Evolutionary conservation across 1,140 invertebrate genomes (phyloP).

Genomic region (Phymorhynchus buccinoides): DNA sequence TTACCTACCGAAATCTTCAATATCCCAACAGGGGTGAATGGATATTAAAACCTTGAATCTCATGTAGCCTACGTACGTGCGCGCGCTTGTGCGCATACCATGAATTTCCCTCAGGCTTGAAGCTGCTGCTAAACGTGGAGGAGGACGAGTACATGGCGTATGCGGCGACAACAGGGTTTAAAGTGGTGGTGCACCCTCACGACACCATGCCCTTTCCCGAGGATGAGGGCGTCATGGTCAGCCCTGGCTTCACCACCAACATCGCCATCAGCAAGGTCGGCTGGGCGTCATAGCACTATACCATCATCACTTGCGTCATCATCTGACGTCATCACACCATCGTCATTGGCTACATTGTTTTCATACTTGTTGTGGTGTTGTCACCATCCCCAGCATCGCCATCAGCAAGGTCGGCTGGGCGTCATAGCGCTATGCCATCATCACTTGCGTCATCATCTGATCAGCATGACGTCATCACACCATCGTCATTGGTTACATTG

Average conservation of each 20-base stretch:
- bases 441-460: background rate
- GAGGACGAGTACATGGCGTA: background rate
- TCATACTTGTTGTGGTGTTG: background rate
- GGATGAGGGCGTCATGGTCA: conserved; percentile 19
- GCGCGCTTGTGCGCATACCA: too few relatives aligned
- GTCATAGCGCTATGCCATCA: background rate
- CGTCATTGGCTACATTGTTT: background rate
- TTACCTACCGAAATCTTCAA: too few relatives aligned
- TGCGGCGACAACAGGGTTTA: background rate
- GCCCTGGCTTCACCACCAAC: conserved; percentile 19
- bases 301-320: background rate
- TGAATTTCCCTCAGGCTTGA: background rate
- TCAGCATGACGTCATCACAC: background rate
- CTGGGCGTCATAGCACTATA: background rate
- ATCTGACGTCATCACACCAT: background rate
- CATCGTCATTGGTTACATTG: background rate
- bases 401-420: too few relatives aligned
- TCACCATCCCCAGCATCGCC: too few relatives aligned
- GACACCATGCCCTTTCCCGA: conserved; percentile 26
- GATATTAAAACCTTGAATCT: too few relatives aligned
- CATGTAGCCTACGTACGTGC: too few relatives aligned
- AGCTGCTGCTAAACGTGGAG: conserved; percentile 1
- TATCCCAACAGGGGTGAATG: too few relatives aligned
- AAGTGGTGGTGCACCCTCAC: conserved; percentile 1
- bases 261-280: conserved; percentile 31